These are phyloP conservation scores for Tetranychus truncatus DNA, from an alignment of 2,888 invertebrate genomes.

Conservation along the genomic window DNA sequence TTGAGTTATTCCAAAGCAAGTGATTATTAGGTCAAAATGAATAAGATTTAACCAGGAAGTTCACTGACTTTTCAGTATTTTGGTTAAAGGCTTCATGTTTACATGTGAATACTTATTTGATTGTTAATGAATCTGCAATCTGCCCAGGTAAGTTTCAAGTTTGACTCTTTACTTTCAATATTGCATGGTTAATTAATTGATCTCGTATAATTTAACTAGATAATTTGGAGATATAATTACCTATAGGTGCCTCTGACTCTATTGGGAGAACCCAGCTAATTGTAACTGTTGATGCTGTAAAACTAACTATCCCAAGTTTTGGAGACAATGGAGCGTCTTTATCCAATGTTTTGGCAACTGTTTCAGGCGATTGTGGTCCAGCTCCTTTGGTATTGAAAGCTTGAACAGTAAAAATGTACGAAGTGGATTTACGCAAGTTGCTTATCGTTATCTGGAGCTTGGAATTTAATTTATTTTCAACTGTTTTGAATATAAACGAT, in stretches of 20 bases:
- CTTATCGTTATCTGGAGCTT: slow-evolving; percentile 23
- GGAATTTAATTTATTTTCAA: slow-evolving; percentile 22
- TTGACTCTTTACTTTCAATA: background rate
- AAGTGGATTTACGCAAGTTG: slow-evolving; percentile 28
- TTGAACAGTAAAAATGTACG: slow-evolving; percentile 33
- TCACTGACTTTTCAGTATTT: no score
- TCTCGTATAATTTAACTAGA: background rate
- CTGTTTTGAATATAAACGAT: slow-evolving; percentile 30
- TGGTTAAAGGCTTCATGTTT: no score
- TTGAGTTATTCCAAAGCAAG: no score
- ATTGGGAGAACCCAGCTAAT: background rate
- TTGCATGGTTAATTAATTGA: background rate
- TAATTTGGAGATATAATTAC: background rate
- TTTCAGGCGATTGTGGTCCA: slow-evolving; percentile 10
- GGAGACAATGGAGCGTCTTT: slow-evolving; percentile 14
- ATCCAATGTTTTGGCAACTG: background rate
- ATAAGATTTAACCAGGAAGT: no score
- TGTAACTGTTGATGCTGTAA: background rate
- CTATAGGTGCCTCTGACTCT: background rate
- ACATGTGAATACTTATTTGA: no score
- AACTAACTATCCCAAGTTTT: background rate
- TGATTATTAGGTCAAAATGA: no score
- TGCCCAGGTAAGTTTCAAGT: no score
- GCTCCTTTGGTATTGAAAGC: slow-evolving; percentile 34
- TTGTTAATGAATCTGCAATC: no score